Percentiles rank a stretch among this genome's conserved stretches.
Evolutionary conservation across 2,797 vertebrate species (phyloP).

Genomic region (Artibeus jamaicensis): DNA sequence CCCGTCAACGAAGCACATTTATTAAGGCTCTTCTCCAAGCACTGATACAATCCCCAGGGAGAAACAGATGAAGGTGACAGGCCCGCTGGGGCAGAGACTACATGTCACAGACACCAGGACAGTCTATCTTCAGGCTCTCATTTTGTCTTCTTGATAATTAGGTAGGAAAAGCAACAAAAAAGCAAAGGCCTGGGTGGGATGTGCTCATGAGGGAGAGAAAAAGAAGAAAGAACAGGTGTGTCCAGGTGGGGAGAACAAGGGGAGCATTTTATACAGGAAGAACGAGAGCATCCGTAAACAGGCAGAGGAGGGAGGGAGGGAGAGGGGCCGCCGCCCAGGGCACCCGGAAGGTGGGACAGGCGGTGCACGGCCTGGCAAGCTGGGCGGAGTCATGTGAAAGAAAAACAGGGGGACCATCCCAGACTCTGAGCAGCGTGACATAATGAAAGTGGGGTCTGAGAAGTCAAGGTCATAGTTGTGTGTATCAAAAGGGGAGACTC

Average conservation of each 20-base stretch:
- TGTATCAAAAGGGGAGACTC: background rate
- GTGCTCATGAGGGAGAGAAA: background rate
- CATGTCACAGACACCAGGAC: background rate
- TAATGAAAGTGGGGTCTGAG: background rate
- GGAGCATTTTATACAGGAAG: background rate
- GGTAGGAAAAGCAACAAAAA: background rate
- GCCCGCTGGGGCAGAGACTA: too few relatives aligned
- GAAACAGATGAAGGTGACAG: background rate
- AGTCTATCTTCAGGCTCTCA: background rate
- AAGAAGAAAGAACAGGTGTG: background rate
- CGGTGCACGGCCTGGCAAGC: background rate
- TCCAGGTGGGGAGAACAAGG: background rate
- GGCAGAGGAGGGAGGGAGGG: background rate
- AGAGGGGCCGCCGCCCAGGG: rapidly evolving
- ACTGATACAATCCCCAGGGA: background rate
- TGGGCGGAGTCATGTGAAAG: background rate
- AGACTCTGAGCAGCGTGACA: background rate
- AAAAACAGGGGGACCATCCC: background rate
- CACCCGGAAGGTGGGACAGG: rapidly evolving
- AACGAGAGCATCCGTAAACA: background rate
- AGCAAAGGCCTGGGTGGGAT: background rate
- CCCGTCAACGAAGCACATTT: background rate
- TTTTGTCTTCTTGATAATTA: background rate
- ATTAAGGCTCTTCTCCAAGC: background rate
- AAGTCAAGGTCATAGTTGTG: background rate